Base-by-base conservation (phyloP, 1,140 invertebrate species). In the Euwallacea similis region DNA sequence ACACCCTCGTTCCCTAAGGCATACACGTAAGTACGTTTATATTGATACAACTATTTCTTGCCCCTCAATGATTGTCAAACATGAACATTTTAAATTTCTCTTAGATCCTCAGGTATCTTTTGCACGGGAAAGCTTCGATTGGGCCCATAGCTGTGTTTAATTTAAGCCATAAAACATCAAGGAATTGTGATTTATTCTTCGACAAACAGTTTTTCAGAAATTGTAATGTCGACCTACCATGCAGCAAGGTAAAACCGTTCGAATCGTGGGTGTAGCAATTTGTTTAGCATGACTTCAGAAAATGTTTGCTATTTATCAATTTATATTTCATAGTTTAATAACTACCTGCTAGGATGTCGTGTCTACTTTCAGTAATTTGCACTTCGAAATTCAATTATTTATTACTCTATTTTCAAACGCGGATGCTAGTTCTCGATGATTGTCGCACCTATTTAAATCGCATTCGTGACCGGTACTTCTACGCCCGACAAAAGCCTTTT, bases 1-100 rank as follows among this genome's bases (percentile, higher is more conserved):
- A 56, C 69, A 75, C 73, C 62, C 66, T 53, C 16, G 46, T 44
- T 47, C 56, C 67, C 55, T 60, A 53, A 55, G 73, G 61, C 69
- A 62, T 54, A 55, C 71, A 75, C 73, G 73, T 75, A 75, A 54
- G 66, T 73, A 75, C 75, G 74, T 75, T 74, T 75, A 71, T 73
- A 75, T 73, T 72, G 75, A 76, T 75, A 76, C 75, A 74, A 76
- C 65, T 6, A 66, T 69, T 62, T 69, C 61, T 70, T 73, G 62
- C 69, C 71, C 73, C 71, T 58, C 54, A 16, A 50, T 67, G 54
- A 46, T 59, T 59, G 54, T 67, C 65, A 56, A 58, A 62, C 65
- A 50, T 42, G 16, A 41, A 61, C 44, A 46, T 56, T 71, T 55
- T 13, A 10, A 61, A 42, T 61, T 61, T 61, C 16, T 50, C 21